phyloP scores from a whole-genome alignment of 2,888 invertebrate genomes.

The Lysandra bellargus region DNA sequence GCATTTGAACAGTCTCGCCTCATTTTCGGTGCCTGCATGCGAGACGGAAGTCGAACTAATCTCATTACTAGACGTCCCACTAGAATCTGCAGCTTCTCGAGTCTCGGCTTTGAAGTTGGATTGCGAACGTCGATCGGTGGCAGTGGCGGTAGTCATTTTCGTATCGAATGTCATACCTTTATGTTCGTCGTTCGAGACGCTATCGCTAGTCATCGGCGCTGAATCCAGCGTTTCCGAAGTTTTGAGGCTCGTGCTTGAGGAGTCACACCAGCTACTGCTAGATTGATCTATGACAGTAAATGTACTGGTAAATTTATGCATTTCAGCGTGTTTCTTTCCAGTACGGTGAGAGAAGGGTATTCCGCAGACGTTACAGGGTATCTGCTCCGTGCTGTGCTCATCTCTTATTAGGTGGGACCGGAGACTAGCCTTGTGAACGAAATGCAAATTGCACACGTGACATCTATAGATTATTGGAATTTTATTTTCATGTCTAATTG shows the following conservation, averaged over 20 bases:
- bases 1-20: slow-evolving; percentile 48
- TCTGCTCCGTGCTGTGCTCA: background rate
- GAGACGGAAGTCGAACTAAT: background rate
- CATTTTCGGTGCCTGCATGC: slow-evolving; percentile 2
- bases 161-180: background rate
- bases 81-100: slow-evolving; percentile 1
- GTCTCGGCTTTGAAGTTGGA: background rate
- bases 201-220: background rate
- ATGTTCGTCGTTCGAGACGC: background rate
- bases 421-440: background rate
- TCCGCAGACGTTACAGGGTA: slow-evolving; percentile 9
- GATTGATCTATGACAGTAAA: background rate
- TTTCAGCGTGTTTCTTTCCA: background rate
- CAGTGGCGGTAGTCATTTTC: background rate
- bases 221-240: background rate
- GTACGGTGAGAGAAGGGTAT: background rate
- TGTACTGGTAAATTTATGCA: background rate
- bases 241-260: background rate
- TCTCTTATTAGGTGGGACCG: background rate
- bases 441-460: slow-evolving; percentile 33
- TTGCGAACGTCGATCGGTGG: background rate
- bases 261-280: background rate
- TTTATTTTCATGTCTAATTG: background rate
- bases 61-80: background rate
- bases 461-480: slow-evolving; percentile 10